These are phyloP conservation scores for Onychomys leucogaster DNA, from an alignment of 2,797 vertebrate genomes.

Conservation along the genomic window DNA sequence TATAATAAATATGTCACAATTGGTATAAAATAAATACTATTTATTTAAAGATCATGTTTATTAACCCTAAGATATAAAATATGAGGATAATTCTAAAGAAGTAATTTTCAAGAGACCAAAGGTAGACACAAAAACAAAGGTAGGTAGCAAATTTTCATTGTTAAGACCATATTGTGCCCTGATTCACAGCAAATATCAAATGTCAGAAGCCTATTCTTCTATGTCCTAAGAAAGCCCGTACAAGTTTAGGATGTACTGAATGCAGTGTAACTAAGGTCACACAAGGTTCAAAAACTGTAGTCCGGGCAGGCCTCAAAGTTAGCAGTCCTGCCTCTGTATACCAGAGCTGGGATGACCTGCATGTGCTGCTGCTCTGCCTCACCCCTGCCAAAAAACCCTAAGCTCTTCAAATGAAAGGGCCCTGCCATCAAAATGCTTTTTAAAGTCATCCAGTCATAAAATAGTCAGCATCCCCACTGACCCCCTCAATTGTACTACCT, in stretches of 20 bases:
- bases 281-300: background rate
- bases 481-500: background rate
- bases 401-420: background rate
- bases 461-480: background rate
- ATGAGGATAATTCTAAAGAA: background rate
- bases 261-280: background rate
- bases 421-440: conserved; percentile 33
- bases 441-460: conserved; percentile 26
- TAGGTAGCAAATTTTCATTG: background rate
- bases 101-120: background rate
- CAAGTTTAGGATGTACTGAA: background rate
- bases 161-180: background rate
- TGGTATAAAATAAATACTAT: conserved; percentile 1
- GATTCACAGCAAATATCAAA: conserved; percentile 50
- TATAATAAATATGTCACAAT: background rate
- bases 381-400: background rate
- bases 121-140: background rate
- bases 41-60: background rate
- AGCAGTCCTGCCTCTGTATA: background rate
- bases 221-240: conserved; percentile 4
- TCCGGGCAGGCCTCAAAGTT: background rate
- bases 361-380: too few species aligned
- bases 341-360: background rate
- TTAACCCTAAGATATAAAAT: conserved; percentile 3
- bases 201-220: conserved; percentile 15